These are phyloP conservation scores for Paratrypauchen microcephalus DNA, from an alignment of 2,797 vertebrate genomes.

Conservation along the genomic window DNA sequence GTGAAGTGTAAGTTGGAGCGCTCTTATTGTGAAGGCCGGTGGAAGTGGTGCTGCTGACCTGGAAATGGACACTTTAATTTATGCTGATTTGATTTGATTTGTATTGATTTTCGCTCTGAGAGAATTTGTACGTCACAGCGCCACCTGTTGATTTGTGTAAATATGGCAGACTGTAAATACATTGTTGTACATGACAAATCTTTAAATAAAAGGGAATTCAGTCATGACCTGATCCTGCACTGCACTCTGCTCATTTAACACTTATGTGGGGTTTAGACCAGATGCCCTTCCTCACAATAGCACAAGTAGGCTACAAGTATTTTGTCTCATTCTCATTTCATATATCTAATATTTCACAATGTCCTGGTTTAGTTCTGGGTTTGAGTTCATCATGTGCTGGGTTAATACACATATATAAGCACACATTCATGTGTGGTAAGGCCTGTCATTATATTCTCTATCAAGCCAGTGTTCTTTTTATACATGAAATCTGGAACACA, in stretches of 20 bases:
- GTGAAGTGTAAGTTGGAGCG: not conserved
- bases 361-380: too few relatives aligned
- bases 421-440: too few relatives aligned
- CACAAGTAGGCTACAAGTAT: too few relatives aligned
- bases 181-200: conserved; percentile 85
- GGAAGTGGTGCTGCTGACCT: conserved; percentile 65
- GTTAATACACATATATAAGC: too few relatives aligned
- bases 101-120: conserved; percentile 59
- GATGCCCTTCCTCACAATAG: too few relatives aligned
- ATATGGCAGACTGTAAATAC: conserved; percentile 85
- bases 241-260: not conserved
- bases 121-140: conserved; percentile 74
- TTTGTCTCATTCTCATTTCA: too few relatives aligned
- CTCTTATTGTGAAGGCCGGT: not conserved
- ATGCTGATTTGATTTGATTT: conserved; percentile 55
- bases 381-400: too few relatives aligned
- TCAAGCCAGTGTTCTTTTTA: too few relatives aligned
- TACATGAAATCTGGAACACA: too few relatives aligned
- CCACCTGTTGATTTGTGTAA: conserved; percentile 84
- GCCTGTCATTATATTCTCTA: too few relatives aligned
- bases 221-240: conserved; percentile 63
- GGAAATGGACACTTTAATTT: conserved; percentile 57
- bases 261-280: too few relatives aligned
- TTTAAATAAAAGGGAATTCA: conserved; percentile 82
- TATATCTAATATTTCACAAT: too few relatives aligned